phyloP scores from a whole-genome alignment of 2,797 vertebrate genomes.

The Xiphorhynchus erythropygius region DNA sequence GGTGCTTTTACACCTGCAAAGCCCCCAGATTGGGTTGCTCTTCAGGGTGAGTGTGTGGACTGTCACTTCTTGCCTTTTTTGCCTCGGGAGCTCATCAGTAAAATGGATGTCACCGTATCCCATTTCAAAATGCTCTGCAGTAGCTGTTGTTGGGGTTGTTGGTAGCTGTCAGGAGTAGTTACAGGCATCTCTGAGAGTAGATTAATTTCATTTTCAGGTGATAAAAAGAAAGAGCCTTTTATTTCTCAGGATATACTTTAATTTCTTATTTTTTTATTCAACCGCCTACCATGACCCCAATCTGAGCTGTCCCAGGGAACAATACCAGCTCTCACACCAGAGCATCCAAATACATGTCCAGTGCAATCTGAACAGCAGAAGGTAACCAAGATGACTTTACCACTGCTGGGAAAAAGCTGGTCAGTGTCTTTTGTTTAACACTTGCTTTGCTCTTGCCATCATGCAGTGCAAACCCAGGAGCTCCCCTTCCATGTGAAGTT shows the following conservation, averaged over 20 bases:
- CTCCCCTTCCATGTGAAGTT: not conserved
- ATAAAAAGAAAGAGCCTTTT: not conserved
- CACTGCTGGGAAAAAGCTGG: not conserved
- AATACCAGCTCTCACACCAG: not conserved
- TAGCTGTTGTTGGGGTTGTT: not conserved
- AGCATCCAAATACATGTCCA: not conserved
- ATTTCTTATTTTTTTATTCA: not conserved
- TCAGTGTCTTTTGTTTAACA: not conserved
- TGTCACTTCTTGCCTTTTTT: not conserved
- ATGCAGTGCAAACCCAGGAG: not conserved
- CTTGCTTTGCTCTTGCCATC: not conserved
- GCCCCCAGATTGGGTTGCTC: not conserved
- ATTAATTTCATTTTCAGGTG: not conserved
- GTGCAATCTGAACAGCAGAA: not conserved
- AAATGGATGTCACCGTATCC: not conserved
- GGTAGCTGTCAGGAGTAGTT: not conserved
- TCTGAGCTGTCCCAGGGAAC: not conserved
- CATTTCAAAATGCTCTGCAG: not conserved
- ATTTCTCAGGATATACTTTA: not conserved
- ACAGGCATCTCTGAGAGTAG: not conserved
- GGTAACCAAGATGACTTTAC: not conserved
- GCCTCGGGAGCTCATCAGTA: not conserved
- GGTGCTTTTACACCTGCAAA: conserved; percentile 41
- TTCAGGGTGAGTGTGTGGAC: not conserved
- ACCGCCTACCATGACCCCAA: not conserved